Evolutionary conservation across 2,113 vertebrate species (phyloP).

Genomic region (Leptocoma aspasia): DNA sequence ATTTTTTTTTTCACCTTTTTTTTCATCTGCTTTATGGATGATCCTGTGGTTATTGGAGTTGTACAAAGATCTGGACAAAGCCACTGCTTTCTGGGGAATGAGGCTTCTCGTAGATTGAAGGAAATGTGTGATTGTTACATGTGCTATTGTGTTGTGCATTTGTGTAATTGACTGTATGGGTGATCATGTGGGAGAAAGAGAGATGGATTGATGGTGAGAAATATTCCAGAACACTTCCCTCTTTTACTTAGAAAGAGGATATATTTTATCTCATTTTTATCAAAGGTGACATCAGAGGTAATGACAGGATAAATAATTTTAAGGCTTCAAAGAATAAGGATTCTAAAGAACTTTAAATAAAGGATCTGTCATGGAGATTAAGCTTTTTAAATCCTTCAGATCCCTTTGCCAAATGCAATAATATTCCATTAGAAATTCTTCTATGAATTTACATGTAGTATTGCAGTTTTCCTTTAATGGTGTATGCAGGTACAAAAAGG

Average conservation of each 20-base stretch:
- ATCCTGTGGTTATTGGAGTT: neutral
- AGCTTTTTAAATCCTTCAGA: constrained; percentile 14
- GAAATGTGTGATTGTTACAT: neutral
- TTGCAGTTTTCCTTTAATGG: neutral
- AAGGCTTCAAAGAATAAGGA: neutral
- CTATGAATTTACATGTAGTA: neutral
- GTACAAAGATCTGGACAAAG: neutral
- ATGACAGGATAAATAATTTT: constrained; percentile 23
- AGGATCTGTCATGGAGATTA: neutral
- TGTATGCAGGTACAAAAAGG: neutral
- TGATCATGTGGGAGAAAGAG: neutral
- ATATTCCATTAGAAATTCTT: neutral
- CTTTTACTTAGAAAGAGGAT: neutral
- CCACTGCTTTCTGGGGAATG: neutral
- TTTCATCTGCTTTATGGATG: neutral
- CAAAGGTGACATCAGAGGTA: neutral
- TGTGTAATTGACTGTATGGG: neutral
- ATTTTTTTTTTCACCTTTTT: neutral
- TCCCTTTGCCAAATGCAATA: neutral
- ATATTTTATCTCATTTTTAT: constrained; percentile 26
- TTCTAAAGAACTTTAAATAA: constrained; percentile 15
- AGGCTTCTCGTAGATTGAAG: neutral
- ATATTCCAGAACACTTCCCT: neutral
- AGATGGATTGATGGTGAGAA: neutral
- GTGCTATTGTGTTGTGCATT: neutral